Conservation (phyloP, 2,113 vertebrate species). For the Coreoperca whiteheadi region DNA sequence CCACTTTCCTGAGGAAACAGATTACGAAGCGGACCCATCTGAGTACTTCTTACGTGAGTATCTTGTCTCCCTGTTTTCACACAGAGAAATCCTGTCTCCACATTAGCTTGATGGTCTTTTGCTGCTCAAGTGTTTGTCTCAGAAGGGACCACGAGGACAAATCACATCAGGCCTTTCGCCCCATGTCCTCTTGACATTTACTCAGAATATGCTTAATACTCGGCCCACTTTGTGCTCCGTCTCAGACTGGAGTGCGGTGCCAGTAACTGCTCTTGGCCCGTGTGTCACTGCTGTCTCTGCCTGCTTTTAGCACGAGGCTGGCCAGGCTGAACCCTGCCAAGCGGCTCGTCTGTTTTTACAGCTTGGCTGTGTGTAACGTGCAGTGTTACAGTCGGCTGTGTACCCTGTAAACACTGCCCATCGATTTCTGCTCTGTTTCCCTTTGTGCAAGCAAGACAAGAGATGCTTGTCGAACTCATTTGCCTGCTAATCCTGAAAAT, state of each 20-base stretch:
- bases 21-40: constrained; percentile 97
- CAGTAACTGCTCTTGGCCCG: constrained; percentile 48
- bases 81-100: background rate
- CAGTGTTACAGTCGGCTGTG: constrained; percentile 76
- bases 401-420: constrained; percentile 79
- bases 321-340: constrained; percentile 58
- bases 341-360: constrained; percentile 71
- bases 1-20: constrained; percentile 98
- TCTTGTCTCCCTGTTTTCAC: background rate
- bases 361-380: constrained; percentile 70
- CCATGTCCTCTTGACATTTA: constrained; percentile 15
- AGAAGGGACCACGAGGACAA: background rate
- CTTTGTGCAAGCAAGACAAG: constrained; percentile 70
- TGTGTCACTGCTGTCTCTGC: constrained; percentile 42
- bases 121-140: background rate
- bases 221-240: constrained; percentile 48
- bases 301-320: constrained; percentile 45
- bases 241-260: constrained; percentile 43
- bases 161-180: background rate
- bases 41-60: constrained; percentile 99
- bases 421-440: constrained; percentile 80
- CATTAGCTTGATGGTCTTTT: background rate
- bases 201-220: constrained; percentile 10
- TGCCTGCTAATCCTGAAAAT: constrained; percentile 70
- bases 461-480: constrained; percentile 63